phyloP scores from a whole-genome alignment of 2,113 vertebrate species.

The Gymnocephalus cernua region DNA sequence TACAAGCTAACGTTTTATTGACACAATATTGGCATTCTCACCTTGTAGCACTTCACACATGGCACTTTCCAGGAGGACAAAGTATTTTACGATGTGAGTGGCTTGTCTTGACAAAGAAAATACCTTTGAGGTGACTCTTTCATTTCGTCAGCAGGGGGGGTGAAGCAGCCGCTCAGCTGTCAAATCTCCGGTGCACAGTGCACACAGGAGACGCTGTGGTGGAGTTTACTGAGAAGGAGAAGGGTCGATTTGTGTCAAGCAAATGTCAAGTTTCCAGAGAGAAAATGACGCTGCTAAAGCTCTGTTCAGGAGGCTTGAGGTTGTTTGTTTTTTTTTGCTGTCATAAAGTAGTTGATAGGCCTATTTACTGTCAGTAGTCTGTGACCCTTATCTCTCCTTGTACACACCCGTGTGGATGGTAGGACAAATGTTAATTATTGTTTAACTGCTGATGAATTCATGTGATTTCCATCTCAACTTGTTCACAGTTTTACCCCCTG shows the following conservation, averaged over 20 bases:
- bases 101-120: background rate
- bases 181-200: background rate
- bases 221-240: background rate
- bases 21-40: background rate
- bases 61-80: background rate
- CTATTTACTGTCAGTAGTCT: slow-evolving; percentile 32
- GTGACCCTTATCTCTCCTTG: slow-evolving; percentile 10
- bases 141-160: slow-evolving; percentile 33
- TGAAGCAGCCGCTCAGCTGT: slow-evolving; percentile 7
- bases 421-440: background rate
- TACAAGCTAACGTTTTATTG: background rate
- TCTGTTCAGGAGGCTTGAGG: slow-evolving; percentile 81
- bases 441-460: background rate
- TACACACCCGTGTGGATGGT: slow-evolving; percentile 27
- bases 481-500: background rate
- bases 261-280: slow-evolving; percentile 78
- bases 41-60: background rate
- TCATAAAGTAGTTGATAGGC: slow-evolving; percentile 50
- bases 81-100: background rate
- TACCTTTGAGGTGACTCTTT: background rate
- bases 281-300: slow-evolving; percentile 80
- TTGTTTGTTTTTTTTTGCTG: slow-evolving; percentile 55
- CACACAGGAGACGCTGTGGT: background rate
- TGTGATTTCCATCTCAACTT: background rate
- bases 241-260: slow-evolving; percentile 1